Base-by-base conservation (phyloP, 2,888 invertebrate species). In the Nymphalis c-album region DNA sequence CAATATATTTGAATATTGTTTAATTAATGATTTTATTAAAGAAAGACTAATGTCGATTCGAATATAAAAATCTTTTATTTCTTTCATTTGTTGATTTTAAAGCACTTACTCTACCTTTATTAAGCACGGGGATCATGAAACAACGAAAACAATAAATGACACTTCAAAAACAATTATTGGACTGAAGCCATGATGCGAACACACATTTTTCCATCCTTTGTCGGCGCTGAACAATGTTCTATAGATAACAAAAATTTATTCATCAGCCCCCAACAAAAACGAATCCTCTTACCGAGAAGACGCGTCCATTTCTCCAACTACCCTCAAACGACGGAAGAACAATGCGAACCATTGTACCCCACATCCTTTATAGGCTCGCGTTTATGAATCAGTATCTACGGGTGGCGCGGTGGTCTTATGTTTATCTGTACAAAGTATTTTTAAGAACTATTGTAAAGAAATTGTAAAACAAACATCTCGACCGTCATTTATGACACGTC, bases 401-500 rank as follows among this genome's bases (percentile, higher is more conserved):
- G 84, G 79, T 79, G 77, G 76, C 75, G 74, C n/a, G n/a, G n/a
- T 65, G 71, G 71, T 7, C 53, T 31, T 55, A 26, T 51, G 13
- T 53, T 53, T 53, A 55, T 75, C 71, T 71, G 70, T 75, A 68
- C 70, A 63, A 73, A 66, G 64, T 55, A 59, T 66, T 66, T 73
- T 68, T 59, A 67, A 69, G 75, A 72, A 74, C 75, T 75, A 81
- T 81, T 80, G 80, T 81, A 77, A 79, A 77, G 76, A 79, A 78
- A 82, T 85, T 85, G 81, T 82, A 80, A 79, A 83, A 84, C 84
- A 79, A 85, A 83, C 82, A 82, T 78, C 76, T 74, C 75, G 79
- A 73, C 82, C 82, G 85, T 88, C 85, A 81, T 87, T 87, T 85
- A 86, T 83, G 86, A 86, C 87, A 84, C 85, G 82, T 82, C 76